A percentile compares a stretch with the other conserved stretches of the same genome.
Conservation (phyloP, 1,140 invertebrate species). For the Drosophila melanica region DNA sequence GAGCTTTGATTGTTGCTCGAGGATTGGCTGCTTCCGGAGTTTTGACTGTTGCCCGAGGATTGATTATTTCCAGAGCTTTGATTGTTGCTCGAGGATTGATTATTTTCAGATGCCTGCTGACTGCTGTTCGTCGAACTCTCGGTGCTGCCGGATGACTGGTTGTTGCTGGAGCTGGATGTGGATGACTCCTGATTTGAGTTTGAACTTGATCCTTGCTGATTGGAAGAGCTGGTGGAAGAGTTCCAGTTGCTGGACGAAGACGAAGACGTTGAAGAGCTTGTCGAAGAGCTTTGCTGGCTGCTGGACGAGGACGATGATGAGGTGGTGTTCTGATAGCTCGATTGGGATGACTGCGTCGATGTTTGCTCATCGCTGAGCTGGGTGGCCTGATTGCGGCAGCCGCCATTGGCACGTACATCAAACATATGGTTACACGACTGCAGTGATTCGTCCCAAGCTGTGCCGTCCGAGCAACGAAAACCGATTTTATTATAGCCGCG, state of each 20-base stretch:
- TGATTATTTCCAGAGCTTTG: constrained; percentile 37
- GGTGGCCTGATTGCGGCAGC: constrained; percentile 81
- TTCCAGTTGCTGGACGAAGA: constrained; percentile 55
- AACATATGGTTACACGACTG: constrained; percentile 88
- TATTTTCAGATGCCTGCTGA: constrained; percentile 40
- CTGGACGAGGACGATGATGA: constrained; percentile 68
- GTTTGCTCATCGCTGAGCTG: constrained; percentile 73
- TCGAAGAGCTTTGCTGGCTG: constrained; percentile 64
- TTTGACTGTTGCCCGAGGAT: constrained; percentile 39
- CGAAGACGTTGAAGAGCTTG: constrained; percentile 52
- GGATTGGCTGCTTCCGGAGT: constrained; percentile 33
- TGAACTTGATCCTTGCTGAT: constrained; percentile 41
- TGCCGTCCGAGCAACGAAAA: constrained; percentile 89
- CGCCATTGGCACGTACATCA: constrained; percentile 85
- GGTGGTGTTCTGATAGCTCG: constrained; percentile 84
- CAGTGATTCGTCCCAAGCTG: constrained; percentile 89
- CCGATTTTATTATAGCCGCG: constrained; percentile 87
- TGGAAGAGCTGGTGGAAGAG: constrained; percentile 47
- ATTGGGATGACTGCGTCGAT: constrained; percentile 69
- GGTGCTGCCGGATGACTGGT: constrained; percentile 34
- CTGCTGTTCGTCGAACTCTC: constrained; percentile 34
- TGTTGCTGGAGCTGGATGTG: constrained; percentile 23
- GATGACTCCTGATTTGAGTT: constrained; percentile 52
- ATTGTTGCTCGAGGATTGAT: constrained; percentile 26
- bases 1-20: constrained; percentile 40